These are phyloP conservation scores for Pipistrellus nathusii DNA, from an alignment of 2,797 vertebrate genomes.

Conservation along the genomic window DNA sequence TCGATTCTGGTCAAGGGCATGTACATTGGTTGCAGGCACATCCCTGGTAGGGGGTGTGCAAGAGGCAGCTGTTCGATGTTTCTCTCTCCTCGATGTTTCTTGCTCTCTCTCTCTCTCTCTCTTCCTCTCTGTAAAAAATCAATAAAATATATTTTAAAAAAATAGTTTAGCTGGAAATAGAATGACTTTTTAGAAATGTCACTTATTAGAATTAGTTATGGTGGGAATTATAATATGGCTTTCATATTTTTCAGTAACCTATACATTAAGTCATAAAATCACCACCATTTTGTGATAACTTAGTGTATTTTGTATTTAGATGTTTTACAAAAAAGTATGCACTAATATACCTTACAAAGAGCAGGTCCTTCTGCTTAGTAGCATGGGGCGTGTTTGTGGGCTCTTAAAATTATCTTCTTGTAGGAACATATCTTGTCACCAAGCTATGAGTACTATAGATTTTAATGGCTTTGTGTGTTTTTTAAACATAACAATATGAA, in stretches of 20 bases:
- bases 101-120: too few relatives aligned
- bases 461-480: neutral
- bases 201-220: constrained; percentile 60
- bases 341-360: constrained; percentile 10
- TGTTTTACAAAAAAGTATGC: neutral
- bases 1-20: too few relatives aligned
- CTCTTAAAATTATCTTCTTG: constrained; percentile 26
- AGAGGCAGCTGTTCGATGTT: too few relatives aligned
- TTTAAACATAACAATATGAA: constrained; percentile 4
- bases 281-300: neutral
- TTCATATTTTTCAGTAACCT: constrained; percentile 65
- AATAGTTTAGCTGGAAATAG: constrained; percentile 69
- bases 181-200: constrained; percentile 65
- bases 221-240: constrained; percentile 3
- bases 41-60: too few relatives aligned
- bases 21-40: too few relatives aligned
- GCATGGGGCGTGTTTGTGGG: neutral
- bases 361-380: neutral
- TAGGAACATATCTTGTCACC: neutral
- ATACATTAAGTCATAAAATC: constrained; percentile 15
- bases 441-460: constrained; percentile 14
- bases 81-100: too few relatives aligned
- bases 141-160: too few relatives aligned
- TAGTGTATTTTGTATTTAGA: constrained; percentile 40
- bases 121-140: too few relatives aligned